Percentiles rank a stretch among this genome's conserved stretches.
These are phyloP conservation scores for Deilephila elpenor DNA, from an alignment of 2,888 invertebrate species.

Conservation along the genomic window DNA sequence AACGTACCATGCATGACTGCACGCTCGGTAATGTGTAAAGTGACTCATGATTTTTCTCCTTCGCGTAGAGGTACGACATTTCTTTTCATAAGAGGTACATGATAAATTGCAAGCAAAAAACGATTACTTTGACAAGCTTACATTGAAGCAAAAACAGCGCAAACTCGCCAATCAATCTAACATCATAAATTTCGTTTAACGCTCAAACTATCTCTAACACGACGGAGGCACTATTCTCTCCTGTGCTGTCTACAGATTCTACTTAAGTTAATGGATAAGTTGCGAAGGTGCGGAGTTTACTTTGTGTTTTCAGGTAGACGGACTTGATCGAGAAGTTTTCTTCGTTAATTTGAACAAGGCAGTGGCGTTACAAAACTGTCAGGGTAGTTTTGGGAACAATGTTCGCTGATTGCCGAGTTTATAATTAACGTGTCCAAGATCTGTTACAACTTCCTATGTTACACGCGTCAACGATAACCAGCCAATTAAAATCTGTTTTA, in stretches of 20 bases:
- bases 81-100: conserved; percentile 5
- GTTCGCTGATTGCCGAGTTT: conserved; percentile 54
- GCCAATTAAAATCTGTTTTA: neutral
- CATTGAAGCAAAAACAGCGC: conserved; percentile 46
- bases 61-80: neutral
- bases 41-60: conserved; percentile 8
- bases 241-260: conserved; percentile 82
- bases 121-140: conserved; percentile 36
- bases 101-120: conserved; percentile 14
- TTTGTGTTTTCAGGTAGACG: conserved; percentile 84
- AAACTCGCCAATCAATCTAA: conserved; percentile 64
- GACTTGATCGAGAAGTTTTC: conserved; percentile 83
- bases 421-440: conserved; percentile 42
- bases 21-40: conserved; percentile 15
- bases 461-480: neutral
- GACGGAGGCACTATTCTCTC: conserved; percentile 70
- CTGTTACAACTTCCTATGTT: neutral
- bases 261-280: conserved; percentile 85
- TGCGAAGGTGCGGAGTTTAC: conserved; percentile 82
- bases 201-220: conserved; percentile 70
- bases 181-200: conserved; percentile 74
- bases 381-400: conserved; percentile 68
- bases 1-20: neutral
- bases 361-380: conserved; percentile 75
- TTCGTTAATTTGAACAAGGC: conserved; percentile 82